These are phyloP conservation scores for Chromobotia macracanthus DNA, from an alignment of 2,797 vertebrate genomes.

Conservation along the genomic window DNA sequence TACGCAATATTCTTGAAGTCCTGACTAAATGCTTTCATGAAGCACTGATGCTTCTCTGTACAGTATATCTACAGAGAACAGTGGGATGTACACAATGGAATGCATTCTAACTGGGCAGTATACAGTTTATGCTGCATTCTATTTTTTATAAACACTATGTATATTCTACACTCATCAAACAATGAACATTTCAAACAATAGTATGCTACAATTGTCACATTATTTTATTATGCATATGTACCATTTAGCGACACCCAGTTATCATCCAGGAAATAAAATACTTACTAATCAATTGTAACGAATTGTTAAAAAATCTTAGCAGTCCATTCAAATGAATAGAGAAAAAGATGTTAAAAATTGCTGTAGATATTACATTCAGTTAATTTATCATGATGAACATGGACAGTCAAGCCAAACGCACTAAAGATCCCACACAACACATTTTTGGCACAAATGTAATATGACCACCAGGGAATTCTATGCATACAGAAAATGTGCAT, in stretches of 20 bases:
- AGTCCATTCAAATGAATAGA: too few relatives aligned
- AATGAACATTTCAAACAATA: background rate
- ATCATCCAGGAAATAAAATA: too few relatives aligned
- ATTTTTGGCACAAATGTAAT: background rate
- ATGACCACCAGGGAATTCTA: background rate
- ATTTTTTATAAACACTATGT: background rate
- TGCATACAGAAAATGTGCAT: background rate
- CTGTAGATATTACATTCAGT: background rate
- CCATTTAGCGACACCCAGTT: too few relatives aligned
- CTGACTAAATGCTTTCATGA: constrained; percentile 19
- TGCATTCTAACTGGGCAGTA: too few relatives aligned
- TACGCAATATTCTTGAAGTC: constrained; percentile 34
- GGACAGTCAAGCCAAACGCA: background rate
- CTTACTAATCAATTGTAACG: too few relatives aligned
- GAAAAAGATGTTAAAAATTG: too few relatives aligned
- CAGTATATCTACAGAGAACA: constrained; percentile 4
- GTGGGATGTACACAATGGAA: too few relatives aligned
- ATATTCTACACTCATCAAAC: background rate
- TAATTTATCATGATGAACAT: background rate
- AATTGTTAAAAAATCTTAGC: too few relatives aligned
- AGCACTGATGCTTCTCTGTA: background rate
- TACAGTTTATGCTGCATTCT: background rate
- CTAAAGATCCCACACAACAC: background rate
- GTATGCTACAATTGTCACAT: too few relatives aligned
- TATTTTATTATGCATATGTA: too few relatives aligned